Evolutionary conservation across 2,113 vertebrate genomes (phyloP).

Genomic region (Rhabdornis inornatus): DNA sequence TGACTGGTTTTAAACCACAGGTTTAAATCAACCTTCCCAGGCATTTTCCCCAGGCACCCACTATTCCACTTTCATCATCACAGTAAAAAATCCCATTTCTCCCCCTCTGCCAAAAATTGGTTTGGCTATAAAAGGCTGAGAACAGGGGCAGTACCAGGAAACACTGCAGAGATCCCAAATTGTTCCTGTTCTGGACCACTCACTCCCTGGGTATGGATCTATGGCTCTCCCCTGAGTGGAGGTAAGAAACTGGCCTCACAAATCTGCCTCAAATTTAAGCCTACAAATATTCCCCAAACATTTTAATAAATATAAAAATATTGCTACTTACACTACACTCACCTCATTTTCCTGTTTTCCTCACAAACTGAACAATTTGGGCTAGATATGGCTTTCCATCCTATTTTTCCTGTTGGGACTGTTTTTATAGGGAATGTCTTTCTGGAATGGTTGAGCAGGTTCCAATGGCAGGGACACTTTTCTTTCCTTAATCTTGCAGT

Average conservation of each 20-base stretch:
- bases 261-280: background rate
- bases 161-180: background rate
- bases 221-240: background rate
- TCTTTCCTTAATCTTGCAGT: background rate
- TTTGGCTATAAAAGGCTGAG: background rate
- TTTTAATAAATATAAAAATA: background rate
- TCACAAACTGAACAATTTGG: background rate
- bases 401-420: background rate
- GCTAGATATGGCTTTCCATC: background rate
- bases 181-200: background rate
- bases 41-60: background rate
- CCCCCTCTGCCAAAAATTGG: background rate
- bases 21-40: background rate
- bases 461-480: background rate
- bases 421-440: background rate
- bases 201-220: background rate
- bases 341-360: background rate
- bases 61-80: background rate
- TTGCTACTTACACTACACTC: fast-evolving
- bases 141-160: background rate
- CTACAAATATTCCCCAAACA: background rate
- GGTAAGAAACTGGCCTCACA: background rate
- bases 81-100: background rate
- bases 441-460: background rate
- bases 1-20: background rate